phyloP scores from a whole-genome alignment of 2,113 vertebrate genomes.

The Strix aluco region DNA sequence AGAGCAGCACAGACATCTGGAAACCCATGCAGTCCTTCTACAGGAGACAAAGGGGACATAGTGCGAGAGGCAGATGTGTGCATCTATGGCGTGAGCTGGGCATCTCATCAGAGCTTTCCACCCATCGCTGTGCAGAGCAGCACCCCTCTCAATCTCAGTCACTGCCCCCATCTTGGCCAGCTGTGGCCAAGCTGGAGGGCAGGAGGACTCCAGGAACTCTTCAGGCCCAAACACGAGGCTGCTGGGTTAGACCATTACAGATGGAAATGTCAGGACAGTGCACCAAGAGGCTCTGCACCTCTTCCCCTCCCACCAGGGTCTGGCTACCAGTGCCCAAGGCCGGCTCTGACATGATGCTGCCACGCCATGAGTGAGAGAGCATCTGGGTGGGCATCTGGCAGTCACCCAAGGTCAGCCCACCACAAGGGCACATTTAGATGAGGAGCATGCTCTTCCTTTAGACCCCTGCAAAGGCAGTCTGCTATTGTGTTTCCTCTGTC shows the following conservation, averaged over 20 bases:
- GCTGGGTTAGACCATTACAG: not conserved
- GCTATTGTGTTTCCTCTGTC: not conserved
- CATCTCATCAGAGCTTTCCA: not conserved
- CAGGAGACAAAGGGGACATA: not conserved
- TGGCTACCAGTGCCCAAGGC: not conserved
- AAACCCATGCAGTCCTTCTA: not conserved
- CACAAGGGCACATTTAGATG: not conserved
- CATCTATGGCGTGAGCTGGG: not conserved
- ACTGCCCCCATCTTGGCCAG: not conserved
- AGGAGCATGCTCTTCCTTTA: not conserved
- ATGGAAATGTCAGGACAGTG: not conserved
- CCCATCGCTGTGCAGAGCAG: not conserved
- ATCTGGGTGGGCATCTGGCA: not conserved
- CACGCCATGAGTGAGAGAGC: not conserved
- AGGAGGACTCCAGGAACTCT: not conserved
- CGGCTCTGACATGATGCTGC: not conserved
- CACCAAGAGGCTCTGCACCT: not conserved
- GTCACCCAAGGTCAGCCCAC: not conserved
- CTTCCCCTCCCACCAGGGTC: not conserved
- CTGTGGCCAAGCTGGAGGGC: not conserved
- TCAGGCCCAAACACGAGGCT: not conserved
- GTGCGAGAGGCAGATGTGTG: fast-evolving
- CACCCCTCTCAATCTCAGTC: not conserved
- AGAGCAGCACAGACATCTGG: not conserved
- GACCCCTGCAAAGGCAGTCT: not conserved